Percentiles rank a stretch among this genome's conserved stretches.
Conservation (phyloP, 2,888 invertebrate genomes). For the Drosophila niveifrons region DNA sequence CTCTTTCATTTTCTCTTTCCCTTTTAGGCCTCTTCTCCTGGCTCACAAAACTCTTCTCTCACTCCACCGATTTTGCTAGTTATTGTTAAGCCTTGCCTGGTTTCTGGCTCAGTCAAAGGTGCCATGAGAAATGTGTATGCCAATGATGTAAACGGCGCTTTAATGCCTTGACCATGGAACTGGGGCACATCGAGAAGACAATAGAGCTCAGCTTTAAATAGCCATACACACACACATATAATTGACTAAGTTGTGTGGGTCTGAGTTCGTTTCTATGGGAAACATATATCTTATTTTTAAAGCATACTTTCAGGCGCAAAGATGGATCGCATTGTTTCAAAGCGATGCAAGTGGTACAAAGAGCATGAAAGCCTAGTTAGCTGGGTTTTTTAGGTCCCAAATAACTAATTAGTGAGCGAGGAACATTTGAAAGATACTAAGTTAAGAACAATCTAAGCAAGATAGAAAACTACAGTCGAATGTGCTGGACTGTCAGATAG, state of each 20-base stretch:
- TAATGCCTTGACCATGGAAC: conserved; percentile 57
- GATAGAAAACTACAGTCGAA: too few relatives aligned
- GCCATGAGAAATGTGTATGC: conserved; percentile 49
- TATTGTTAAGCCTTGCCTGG: conserved; percentile 49
- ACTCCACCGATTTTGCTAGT: conserved; percentile 13
- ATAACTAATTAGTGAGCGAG: background rate
- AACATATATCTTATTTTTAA: background rate
- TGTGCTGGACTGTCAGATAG: too few relatives aligned
- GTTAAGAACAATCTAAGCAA: too few relatives aligned
- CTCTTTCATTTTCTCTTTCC: conserved; percentile 21
- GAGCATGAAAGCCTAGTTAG: background rate
- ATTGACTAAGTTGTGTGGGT: too few relatives aligned
- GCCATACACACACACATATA: background rate
- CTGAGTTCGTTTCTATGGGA: background rate
- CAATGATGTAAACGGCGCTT: conserved; percentile 46
- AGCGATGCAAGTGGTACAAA: background rate
- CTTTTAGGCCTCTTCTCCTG: conserved; percentile 16
- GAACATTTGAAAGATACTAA: too few relatives aligned
- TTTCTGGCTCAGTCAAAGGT: conserved; percentile 49
- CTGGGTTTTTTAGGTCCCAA: background rate
- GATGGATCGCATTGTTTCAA: background rate
- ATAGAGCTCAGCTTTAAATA: conserved; percentile 41
- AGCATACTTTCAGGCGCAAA: background rate
- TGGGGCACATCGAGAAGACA: conserved; percentile 57
- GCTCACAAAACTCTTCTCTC: background rate